These are phyloP conservation scores for Echeneis naucrates DNA, from an alignment of 2,797 vertebrate species.

Conservation along the genomic window DNA sequence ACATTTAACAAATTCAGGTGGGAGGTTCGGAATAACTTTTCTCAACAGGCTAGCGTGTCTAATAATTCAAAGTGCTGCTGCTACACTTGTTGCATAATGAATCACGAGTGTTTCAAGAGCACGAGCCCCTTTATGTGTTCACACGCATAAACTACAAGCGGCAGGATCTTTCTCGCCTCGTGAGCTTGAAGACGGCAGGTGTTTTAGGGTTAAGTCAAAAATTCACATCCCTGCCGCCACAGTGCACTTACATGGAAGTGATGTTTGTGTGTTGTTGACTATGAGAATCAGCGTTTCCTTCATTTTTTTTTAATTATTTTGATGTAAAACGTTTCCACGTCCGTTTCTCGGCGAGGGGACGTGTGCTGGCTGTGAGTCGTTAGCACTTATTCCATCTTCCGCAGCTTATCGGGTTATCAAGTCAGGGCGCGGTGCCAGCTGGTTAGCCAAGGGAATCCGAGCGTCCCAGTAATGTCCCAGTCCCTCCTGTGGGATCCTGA, in stretches of 20 bases:
- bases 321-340: too few relatives aligned
- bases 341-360: neutral
- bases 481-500: too few relatives aligned
- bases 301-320: too few relatives aligned
- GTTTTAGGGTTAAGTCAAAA: neutral
- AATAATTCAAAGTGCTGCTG: neutral
- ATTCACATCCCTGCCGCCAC: neutral
- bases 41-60: neutral
- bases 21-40: slow-evolving; percentile 4
- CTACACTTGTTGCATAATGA: neutral
- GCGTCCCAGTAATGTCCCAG: too few relatives aligned
- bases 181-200: neutral
- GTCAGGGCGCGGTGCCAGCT: neutral
- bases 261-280: too few relatives aligned
- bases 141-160: neutral
- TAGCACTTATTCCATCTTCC: neutral
- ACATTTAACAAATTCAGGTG: neutral
- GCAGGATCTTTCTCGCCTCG: neutral
- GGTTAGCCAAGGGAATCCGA: neutral
- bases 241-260: neutral
- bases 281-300: neutral
- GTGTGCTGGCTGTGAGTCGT: neutral
- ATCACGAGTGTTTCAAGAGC: neutral
- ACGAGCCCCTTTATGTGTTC: neutral
- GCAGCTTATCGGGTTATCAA: neutral